Evolutionary conservation across 2,113 vertebrate genomes (phyloP).

Genomic region (Pelvicachromis taeniatus): DNA sequence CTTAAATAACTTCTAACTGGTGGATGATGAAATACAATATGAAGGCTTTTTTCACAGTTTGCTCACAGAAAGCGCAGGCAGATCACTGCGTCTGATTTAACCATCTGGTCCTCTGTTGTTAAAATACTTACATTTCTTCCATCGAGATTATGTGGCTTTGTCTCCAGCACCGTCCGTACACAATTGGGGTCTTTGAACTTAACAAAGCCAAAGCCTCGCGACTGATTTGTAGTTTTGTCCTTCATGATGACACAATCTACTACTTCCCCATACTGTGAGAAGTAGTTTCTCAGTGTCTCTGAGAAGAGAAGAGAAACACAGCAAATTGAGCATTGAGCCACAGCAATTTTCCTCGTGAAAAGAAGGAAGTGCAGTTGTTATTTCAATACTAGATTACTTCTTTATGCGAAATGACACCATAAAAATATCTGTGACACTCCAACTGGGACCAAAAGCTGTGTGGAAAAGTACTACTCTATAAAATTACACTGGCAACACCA

Average conservation of each 20-base stretch:
- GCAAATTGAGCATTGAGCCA: neutral
- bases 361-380: neutral
- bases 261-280: conserved; percentile 98
- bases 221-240: conserved; percentile 99
- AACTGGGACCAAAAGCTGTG: neutral
- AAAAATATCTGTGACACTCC: conserved; percentile 4
- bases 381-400: neutral
- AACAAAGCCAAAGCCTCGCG: conserved; percentile 98
- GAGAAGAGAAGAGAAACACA: conserved; percentile 43
- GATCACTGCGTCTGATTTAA: conserved; percentile 3
- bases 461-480: neutral
- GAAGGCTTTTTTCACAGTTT: neutral
- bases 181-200: conserved; percentile 99
- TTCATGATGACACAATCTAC: conserved; percentile 99
- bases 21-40: conserved; percentile 11
- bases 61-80: neutral
- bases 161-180: conserved; percentile 95
- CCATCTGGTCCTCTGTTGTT: conserved; percentile 13
- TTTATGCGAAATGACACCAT: neutral
- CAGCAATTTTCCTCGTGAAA: neutral
- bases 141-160: conserved; percentile 95
- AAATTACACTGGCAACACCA: neutral
- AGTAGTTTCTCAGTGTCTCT: conserved; percentile 98
- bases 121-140: conserved; percentile 92
- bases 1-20: conserved; percentile 10